phyloP scores from a whole-genome alignment of 1,140 invertebrate genomes.

The Dufourea novaeangliae region DNA sequence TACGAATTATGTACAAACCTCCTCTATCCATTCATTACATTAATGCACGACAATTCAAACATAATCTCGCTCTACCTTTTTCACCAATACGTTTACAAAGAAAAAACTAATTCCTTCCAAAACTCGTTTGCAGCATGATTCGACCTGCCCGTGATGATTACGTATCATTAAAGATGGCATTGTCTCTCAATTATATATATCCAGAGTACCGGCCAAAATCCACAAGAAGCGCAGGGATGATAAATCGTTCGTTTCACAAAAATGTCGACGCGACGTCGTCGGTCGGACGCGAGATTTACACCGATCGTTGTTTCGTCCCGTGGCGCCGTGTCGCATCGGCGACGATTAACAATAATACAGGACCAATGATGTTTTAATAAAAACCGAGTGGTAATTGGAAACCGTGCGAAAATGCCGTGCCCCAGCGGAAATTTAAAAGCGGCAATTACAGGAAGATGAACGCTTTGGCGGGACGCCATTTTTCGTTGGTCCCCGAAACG shows the following conservation, averaged over 20 bases:
- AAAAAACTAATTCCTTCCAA: no score
- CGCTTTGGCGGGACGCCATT: constrained; percentile 44
- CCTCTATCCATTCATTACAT: no score
- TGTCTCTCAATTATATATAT: not conserved
- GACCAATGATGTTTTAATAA: constrained; percentile 43
- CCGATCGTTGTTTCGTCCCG: not conserved
- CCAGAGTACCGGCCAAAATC: not conserved
- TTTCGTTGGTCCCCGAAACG: constrained; percentile 21
- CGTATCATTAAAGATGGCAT: constrained; percentile 33
- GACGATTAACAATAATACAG: constrained; percentile 26
- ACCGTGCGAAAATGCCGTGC: not conserved
- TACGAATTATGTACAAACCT: no score
- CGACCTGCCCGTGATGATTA: constrained; percentile 35
- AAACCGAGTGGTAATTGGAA: constrained; percentile 36
- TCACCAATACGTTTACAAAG: no score
- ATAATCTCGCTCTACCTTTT: constrained; percentile 19
- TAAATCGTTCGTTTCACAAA: not conserved
- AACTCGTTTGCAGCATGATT: no score
- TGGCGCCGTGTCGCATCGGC: not conserved
- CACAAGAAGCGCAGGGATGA: not conserved
- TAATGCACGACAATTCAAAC: constrained; percentile 10
- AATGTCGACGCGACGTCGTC: not conserved
- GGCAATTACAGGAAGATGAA: constrained; percentile 44
- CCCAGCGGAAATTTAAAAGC: constrained; percentile 40
- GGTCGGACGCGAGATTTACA: constrained; percentile 16